These are phyloP conservation scores for Agrilus biguttatus DNA, from an alignment of 2,888 invertebrate genomes.

Conservation along the genomic window DNA sequence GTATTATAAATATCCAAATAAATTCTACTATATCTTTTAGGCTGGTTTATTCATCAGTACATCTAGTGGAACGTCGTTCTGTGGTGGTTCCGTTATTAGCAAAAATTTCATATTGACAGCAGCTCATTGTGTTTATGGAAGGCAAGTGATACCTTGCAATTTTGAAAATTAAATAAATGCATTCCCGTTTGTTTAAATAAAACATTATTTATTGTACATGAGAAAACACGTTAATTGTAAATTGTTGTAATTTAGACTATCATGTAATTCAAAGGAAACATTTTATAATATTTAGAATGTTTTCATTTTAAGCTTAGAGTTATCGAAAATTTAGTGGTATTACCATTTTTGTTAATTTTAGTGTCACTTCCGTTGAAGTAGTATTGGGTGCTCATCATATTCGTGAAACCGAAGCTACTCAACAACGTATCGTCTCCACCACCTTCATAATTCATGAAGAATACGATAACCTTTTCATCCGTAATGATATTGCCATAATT, in stretches of 20 bases:
- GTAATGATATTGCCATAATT: slow-evolving; percentile 34
- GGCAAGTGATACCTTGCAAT: not conserved
- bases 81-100: slow-evolving; percentile 35
- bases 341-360: slow-evolving; percentile 2
- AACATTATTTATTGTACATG: not conserved
- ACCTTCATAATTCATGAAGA: slow-evolving; percentile 20
- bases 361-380: slow-evolving; percentile 13
- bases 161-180: slow-evolving; percentile 27
- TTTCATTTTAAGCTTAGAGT: too few species aligned
- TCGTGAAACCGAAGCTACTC: slow-evolving; percentile 18
- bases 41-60: not conserved
- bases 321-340: too few species aligned
- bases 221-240: too few species aligned
- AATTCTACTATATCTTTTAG: not conserved
- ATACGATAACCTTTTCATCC: slow-evolving; percentile 13
- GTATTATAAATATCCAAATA: not conserved
- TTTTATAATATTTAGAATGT: too few species aligned
- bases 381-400: slow-evolving; percentile 20
- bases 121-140: slow-evolving; percentile 38
- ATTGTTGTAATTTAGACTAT: too few species aligned
- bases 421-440: slow-evolving; percentile 17
- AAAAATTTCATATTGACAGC: slow-evolving; percentile 36
- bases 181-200: too few species aligned
- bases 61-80: slow-evolving; percentile 30
- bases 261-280: too few species aligned